Base-by-base conservation (phyloP, 2,113 vertebrate genomes). In the Stictonetta naevosa region DNA sequence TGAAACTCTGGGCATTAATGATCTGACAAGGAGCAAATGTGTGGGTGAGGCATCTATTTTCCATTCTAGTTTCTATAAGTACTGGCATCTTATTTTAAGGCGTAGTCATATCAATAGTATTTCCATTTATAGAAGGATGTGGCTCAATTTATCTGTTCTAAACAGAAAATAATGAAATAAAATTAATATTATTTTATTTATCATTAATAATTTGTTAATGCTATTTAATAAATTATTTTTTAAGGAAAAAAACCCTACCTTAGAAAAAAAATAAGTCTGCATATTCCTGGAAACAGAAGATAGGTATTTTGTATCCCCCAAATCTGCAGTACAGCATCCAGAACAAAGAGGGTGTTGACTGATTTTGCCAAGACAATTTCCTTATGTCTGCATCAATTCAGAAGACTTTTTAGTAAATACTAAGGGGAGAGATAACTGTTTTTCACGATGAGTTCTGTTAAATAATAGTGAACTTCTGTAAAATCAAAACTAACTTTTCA, bases 41-140 rank as follows among this genome's bases (percentile, higher is more conserved):
- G 55, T 87, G 60, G 38, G 36, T 6, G 33, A 75, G 76, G 52
- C 4, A 80, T 75, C 6, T 82, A 38, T 86, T 81, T 90, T 78
- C 64, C 56, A 53, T 90, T 84, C 53, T 74, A 22, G 8, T 90
- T 93, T 90, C 80, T 89, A 5, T 79, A 83, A 86, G 94, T 88
- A 78, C 18, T 34, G 25, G 3, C 60, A 84, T 72, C 64, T 91
- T 93, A 91, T 62, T 85, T 93, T 93, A 74, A 92, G 33, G 38
- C 78, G 8, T 11, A 28, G 18, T 26, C 33, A 8, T 34, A 56
- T 56, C 31, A 29, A 46, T 28, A 4, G 1, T 74, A 44, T 88
- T 92, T 78, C 34, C 34, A 14, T 90, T 88, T 90, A 31, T 48
- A 88, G 44, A 69, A 84, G 34, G 33, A 92, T 59, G 46, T 55